Conservation (phyloP, 2,888 invertebrate genomes). For the Gasteruption jaculator region DNA sequence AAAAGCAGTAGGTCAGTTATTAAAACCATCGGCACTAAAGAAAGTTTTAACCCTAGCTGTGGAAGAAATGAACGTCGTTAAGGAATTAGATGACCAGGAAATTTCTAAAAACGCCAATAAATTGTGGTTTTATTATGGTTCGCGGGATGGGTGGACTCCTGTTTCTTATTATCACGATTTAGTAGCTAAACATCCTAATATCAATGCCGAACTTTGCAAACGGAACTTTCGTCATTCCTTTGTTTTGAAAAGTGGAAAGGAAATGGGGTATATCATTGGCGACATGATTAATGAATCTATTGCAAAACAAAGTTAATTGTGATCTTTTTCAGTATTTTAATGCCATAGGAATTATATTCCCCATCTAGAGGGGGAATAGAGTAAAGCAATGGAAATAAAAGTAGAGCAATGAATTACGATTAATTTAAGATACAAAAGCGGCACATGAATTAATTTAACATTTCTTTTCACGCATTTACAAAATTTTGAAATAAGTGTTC, state of each 20-base stretch:
- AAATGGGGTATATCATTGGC: conserved; percentile 53
- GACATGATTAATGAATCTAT: conserved; percentile 37
- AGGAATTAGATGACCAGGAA: conserved; percentile 61
- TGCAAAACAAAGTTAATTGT: too few relatives aligned
- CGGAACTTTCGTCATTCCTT: conserved; percentile 72
- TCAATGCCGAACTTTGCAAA: conserved; percentile 61
- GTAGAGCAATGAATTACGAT: too few relatives aligned
- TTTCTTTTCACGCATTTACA: too few relatives aligned
- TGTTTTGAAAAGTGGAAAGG: conserved; percentile 64
- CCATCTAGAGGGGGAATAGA: too few relatives aligned
- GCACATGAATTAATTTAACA: too few relatives aligned
- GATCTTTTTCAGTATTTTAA: too few relatives aligned
- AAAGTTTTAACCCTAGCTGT: conserved; percentile 69
- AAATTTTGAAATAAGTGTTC: too few relatives aligned
- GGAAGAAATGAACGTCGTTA: conserved; percentile 77
- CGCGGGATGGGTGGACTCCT: conserved; percentile 81
- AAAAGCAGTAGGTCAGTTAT: conserved; percentile 56
- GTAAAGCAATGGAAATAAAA: too few relatives aligned
- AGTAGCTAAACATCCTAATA: conserved; percentile 57
- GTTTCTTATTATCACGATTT: conserved; percentile 66
- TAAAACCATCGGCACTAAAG: conserved; percentile 59
- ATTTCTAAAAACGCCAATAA: conserved; percentile 59
- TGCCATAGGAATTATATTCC: too few relatives aligned
- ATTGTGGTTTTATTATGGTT: conserved; percentile 76
- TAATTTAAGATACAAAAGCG: too few relatives aligned